Evolutionary conservation across 2,113 vertebrate genomes (phyloP).

Genomic region (Barbus barbus): DNA sequence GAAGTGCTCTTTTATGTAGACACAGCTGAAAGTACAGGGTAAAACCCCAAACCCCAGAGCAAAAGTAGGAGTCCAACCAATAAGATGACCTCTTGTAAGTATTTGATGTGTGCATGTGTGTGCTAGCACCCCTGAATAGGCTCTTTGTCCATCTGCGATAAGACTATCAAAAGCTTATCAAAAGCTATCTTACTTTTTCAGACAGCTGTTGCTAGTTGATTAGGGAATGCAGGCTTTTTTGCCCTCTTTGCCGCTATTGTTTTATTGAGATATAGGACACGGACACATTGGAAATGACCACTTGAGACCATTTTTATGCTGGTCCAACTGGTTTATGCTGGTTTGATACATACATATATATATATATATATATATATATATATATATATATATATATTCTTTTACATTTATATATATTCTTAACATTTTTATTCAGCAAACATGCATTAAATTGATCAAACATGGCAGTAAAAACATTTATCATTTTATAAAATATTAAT

Average conservation of each 20-base stretch:
- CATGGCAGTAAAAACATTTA: not conserved
- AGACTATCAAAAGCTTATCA: not conserved
- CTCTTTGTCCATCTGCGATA: not conserved
- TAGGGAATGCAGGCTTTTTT: no score
- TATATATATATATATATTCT: no score
- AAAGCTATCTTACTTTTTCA: not conserved
- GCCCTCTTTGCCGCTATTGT: not conserved
- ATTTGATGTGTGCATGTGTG: not conserved
- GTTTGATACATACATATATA: no score
- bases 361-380: no score
- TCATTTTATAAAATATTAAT: not conserved
- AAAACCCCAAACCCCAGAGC: slow-evolving; percentile 22
- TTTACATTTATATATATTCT: no score
- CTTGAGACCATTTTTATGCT: not conserved
- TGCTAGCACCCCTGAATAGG: not conserved
- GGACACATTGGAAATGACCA: not conserved
- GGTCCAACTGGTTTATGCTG: not conserved
- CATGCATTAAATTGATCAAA: not conserved
- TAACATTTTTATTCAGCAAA: no score
- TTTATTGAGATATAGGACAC: not conserved
- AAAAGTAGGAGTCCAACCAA: not conserved
- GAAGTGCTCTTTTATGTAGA: slow-evolving; percentile 22
- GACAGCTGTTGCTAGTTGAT: not conserved
- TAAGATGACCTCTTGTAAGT: not conserved
- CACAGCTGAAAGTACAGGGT: slow-evolving; percentile 7